Conservation (phyloP, 2,113 vertebrate species). For the Saimiri boliviensis region DNA sequence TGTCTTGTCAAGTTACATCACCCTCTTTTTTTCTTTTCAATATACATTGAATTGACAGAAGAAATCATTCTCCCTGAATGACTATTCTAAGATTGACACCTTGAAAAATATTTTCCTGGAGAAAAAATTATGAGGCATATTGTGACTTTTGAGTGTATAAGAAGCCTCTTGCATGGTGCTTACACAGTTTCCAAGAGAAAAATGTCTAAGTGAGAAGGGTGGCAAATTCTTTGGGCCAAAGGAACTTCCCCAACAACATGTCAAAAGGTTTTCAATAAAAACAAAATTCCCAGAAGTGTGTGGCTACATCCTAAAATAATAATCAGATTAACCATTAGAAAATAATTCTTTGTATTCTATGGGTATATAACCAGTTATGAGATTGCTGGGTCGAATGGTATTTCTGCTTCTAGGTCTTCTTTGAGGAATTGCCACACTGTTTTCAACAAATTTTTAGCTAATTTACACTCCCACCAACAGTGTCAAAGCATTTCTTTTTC, state of each 20-base stretch:
- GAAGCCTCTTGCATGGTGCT: background rate
- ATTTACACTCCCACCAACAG: too few relatives aligned
- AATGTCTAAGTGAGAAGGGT: background rate
- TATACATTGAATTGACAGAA: background rate
- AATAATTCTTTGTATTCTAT: background rate
- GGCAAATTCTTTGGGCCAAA: background rate
- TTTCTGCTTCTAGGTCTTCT: too few relatives aligned
- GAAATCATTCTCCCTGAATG: background rate
- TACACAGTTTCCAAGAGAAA: background rate
- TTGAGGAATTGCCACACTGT: too few relatives aligned
- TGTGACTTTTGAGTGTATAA: background rate
- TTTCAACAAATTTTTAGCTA: too few relatives aligned
- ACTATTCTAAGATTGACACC: background rate
- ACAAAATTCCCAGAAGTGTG: background rate
- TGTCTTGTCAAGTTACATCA: background rate
- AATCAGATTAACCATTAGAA: background rate
- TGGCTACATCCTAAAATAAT: background rate
- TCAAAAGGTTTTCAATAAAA: background rate
- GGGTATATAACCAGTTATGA: too few relatives aligned
- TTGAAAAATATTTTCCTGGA: background rate
- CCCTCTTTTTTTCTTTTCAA: background rate
- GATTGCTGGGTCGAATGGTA: too few relatives aligned
- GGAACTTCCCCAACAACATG: background rate
- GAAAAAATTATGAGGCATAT: background rate
- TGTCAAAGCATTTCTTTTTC: too few relatives aligned